Evolutionary conservation across 2,113 vertebrate species (phyloP), one percentile per base, ranked within the genome.

Genomic region (Oryzias javanicus): DNA sequence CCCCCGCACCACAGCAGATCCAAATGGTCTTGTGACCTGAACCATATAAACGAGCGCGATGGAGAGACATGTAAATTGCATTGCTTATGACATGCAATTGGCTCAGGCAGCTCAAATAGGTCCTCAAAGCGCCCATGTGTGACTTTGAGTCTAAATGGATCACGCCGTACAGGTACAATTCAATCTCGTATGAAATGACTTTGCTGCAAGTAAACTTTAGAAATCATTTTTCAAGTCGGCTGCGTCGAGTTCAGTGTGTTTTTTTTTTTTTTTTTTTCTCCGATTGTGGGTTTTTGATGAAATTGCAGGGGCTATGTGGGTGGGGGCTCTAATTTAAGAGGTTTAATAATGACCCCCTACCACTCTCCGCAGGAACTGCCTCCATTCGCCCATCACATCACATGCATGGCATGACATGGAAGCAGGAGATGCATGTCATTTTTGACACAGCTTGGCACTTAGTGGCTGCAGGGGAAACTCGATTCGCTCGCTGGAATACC

Each of bases 261-360:
- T 53, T 40, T 53, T 53, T 8, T 10, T 35, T 35, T 35, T 10
- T 22, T 24, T 41, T 27, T 53, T 62, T 25, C 52, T 60, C 68
- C 49, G 35, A 64, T 47, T 67, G 63, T 53, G 58, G 60, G 69
- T 65, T 66, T 74, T 47, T 52, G 42, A 73, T 72, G 79, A 82
- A 85, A 76, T 84, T 24, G 83, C 77, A 57, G 70, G 49, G 60
- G 76, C 62, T 62, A 67, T 67, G 72, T 68, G 69, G 62, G 78
- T 42, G 70, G 77, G 80, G 80, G 76, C 1, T 67, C 82, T 84
- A 84, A 86, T 88, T 86, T 89, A 86, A 87, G 87, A 90, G 80
- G 86, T 82, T 86, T 86, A 84, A 87, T 86, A 87, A 87, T 89
- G 86, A 89, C 88, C 85, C 81, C 85, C 85, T 68, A 79, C 85